Conservation (phyloP, 2,113 vertebrate genomes). For the Indri indri region DNA sequence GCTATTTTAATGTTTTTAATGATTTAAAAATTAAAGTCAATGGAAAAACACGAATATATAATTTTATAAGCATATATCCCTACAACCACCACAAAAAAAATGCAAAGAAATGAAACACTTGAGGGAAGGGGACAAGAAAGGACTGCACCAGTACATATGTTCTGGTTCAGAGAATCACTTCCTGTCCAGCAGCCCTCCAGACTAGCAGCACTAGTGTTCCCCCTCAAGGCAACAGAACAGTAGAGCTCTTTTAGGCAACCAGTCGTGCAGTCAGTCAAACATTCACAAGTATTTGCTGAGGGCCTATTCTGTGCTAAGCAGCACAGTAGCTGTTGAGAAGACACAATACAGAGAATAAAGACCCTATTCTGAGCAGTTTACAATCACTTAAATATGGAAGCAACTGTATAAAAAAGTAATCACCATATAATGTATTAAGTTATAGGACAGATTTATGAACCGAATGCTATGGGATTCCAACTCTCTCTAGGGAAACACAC, state of each 20-base stretch:
- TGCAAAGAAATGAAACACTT: neutral
- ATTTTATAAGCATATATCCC: neutral
- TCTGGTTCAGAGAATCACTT: neutral
- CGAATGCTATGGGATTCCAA: neutral
- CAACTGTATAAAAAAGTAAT: neutral
- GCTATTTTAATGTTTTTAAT: slow-evolving; percentile 16
- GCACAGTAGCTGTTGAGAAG: neutral
- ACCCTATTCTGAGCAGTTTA: neutral
- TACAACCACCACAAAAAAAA: neutral
- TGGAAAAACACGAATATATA: neutral
- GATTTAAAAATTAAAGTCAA: neutral
- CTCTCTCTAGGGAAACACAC: neutral
- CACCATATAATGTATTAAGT: neutral
- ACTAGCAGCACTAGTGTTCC: neutral
- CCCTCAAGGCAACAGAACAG: neutral
- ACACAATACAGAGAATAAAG: neutral
- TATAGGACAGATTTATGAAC: neutral
- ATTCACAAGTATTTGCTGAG: neutral
- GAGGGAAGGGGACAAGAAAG: neutral
- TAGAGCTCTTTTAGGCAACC: neutral
- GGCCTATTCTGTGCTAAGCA: neutral
- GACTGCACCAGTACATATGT: neutral
- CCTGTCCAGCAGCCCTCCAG: neutral
- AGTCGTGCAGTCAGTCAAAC: neutral
- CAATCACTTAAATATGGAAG: neutral